Base-by-base conservation (phyloP, 2,797 vertebrate genomes). In the Liparis tanakae region DNA sequence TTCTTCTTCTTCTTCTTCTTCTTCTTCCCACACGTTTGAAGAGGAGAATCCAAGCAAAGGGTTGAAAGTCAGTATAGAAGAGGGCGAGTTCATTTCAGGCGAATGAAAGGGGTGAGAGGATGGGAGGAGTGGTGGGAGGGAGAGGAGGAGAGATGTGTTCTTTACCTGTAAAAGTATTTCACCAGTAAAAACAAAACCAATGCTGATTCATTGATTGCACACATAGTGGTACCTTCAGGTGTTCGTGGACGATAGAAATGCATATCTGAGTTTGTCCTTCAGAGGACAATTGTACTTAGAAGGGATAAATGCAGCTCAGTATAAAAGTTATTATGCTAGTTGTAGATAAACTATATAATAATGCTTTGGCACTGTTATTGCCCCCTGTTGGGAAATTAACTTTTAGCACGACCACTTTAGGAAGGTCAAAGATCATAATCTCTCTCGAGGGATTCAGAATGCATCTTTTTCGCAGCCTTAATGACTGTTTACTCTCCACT, bases 231-330 rank as follows among this genome's bases (percentile, higher is more conserved):
- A 30, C 10, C n/a, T 0, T 78, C 79, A 58, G 9, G 62, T 43
- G 62, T 82, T 85, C 64, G 57, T 69, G 72, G 70, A 73, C 62
- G 53, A 70, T 73, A 46, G 74, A 34, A 74, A 81, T 0, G 12
- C 64, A 54, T 36, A 46, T 83, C 50, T 70, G 64, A 85, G 41
- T 80, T 80, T 69, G 80, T 78, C 80, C 72, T 88, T 85, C 50
- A 62, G 57, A 76, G 70, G 63, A 81, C 78, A 33, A 0, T 62
- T 44, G 17, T 44, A 18, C 66, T 78, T 72, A n/a, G 41, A 68
- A 64, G 43, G 59, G 72, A 79, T 76, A 36, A 81, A 76, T 36
- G 37, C 36, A 58, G 64, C 79, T 70, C 69, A 37, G 50, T 17
- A 63, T 74, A 44, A 64, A 70, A 73, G 43, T 61, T 22, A 53